Base-by-base conservation (phyloP, 1,140 invertebrate species). In the Drosophila kanapiae region DNA sequence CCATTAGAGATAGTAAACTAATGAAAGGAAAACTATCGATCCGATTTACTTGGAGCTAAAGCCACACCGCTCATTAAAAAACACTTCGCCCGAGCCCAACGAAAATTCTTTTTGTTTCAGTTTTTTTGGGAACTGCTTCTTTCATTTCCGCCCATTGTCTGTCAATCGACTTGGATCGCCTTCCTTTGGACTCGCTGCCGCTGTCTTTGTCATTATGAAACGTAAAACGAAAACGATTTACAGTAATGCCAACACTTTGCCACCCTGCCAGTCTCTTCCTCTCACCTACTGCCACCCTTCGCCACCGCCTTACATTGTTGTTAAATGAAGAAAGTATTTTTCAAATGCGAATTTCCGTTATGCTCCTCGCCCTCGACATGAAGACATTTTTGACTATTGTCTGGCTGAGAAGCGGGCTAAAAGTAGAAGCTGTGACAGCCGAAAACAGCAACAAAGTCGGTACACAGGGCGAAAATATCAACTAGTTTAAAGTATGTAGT, bases 251-350 rank as follows among this genome's bases (percentile, higher is more conserved):
- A 91, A 85, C 85, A 90, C 85, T 85, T 90, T 90, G 68, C 84
- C 84, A 78, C 80, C 83, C 75, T 40, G 53, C 48, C 68, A 78
- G 42, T 74, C 60, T 65, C 38, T 31, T 33, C 27, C 35, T 23
- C 29, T 38, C 60, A 54, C 54, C 40, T 51, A 37, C 51, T 14
- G 42, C 23, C 29, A 10, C 33, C 37, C 61, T 10, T 13, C 48
- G 16, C 49, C 47, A 64, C 71, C 74, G 47, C 35, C 69, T 70
- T 63, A 91, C 85, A 86, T 90, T 90, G 85, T 90, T 90, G 85
- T 85, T 90, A 88, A 88, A 88, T 88, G 84, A 88, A 88, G 85
- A 88, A 88, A 88, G 84, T 88, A 88, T 88, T 88, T 88, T 90
- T 88, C 84, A 88, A 88, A 88, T 88, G 85, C 85, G 84, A 90